Base-by-base conservation (phyloP, 1,140 invertebrate species). In the Scaptomyza graminum region DNA sequence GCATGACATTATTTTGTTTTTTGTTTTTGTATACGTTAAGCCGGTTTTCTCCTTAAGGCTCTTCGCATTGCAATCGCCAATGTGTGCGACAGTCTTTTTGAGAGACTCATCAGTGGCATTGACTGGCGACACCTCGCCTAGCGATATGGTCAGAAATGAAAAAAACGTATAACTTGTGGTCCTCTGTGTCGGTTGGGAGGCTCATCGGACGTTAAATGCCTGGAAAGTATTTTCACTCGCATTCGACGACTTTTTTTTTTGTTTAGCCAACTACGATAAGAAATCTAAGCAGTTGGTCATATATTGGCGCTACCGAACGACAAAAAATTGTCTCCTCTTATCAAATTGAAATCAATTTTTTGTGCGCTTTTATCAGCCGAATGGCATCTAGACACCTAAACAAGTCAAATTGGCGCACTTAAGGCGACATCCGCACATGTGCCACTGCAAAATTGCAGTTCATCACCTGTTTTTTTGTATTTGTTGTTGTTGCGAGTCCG, bases 381-480 rank as follows among this genome's bases (percentile, higher is more conserved):
- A 74, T 87, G 78, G 67, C 76, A 87, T 87, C 83, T 72, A 65
- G 79, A 88, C 83, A 88, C 60, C 83, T 87, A 88, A 87, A 88
- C 79, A 87, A 83, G 79, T 79, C 83, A 88, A 82, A 79, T 88
- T 73, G 83, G 52, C 69, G 74, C 79, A 81, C 74, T 81, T 81
- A 82, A 77, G 74, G 66, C 79, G 83, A 87, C 82, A 88, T 79
- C 67, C 66, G 68, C 77, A 70, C 70, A 74, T 71, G 31, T 34
- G 62, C 41, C 25, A 41, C 31, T 22, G 37, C 41, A 43, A 66
- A 12, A 41, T 34, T 34, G 52, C 51, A 69, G 66, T 74, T 63
- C 66, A 54, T 57, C 70, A 67, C 67, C 51, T 55, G 68, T 49
- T 59, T 2, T 22, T 11, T 12, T 39, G n/a, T n/a, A n/a, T n/a